Base-by-base conservation (phyloP, 2,888 invertebrate species). In the Tetragnatha montana region DNA sequence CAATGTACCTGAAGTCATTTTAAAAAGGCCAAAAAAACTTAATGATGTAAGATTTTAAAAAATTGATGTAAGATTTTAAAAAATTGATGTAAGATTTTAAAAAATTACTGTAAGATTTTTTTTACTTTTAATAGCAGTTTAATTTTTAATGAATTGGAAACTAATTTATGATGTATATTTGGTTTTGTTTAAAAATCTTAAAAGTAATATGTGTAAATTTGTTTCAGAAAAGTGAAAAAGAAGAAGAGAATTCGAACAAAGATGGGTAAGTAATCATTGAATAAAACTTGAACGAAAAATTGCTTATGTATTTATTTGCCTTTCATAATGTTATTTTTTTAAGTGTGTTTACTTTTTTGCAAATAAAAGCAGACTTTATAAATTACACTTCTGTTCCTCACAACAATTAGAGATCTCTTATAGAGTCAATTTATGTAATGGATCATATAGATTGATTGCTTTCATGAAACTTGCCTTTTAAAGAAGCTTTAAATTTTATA, bases 21-120 rank as follows among this genome's bases (percentile, higher is more conserved):
- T 87, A 60, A 90, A 87, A 76, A 87, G 86, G 70, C 90, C 87
- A 87, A 90, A 84, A 70, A 90, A 80, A 83, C 83, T 79, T 83
- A 76, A 81, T 81, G 85, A 86, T 80, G 86, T 86, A 81, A 86
- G 82, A 60, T 60, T 8, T 60, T 6, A 60, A 17, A 60, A 0
- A 8, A 8, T 60, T 60, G 8, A 8, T 60, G 12, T 17, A 60
- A 60, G 17, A 60, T 6, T 10, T 60, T 6, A 60, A 17, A 60
- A 0, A 8, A 8, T 60, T 60, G 8, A 8, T 60, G 12, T 17
- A 60, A 60, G 17, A 60, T 6, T 10, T 60, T 6, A 60, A 17
- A 60, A 0, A 8, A 8, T 60, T 60, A 7, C 10, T 60, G 12
- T 17, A 60, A 60, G 17, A 60, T 6, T 10, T 60, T 6, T n/a